Evolutionary conservation across 2,113 vertebrate species (phyloP), one percentile per base, ranked within the genome.

Genomic region (Pica pica): DNA sequence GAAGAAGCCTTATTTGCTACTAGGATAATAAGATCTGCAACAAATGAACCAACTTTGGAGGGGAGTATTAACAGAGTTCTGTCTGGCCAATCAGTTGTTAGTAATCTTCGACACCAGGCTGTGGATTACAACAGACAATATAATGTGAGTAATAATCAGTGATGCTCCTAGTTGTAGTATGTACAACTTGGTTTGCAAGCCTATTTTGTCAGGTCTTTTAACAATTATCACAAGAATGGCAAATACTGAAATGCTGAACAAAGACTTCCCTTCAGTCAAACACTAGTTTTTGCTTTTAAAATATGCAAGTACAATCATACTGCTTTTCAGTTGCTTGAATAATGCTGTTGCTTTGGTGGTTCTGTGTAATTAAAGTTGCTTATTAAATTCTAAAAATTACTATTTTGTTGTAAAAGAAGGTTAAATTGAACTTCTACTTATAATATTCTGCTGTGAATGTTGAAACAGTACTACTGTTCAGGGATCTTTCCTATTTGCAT

Each of bases 1-100:
- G 95, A 96, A 98, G 98, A 97, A 67, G 87, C 85, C 33, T 97
- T 98, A 46, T 97, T 97, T 93, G 83, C 93, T 95, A 98, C 98
- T 73, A 98, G 96, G 80, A 77, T 97, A 79, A 97, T 98, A 89
- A 97, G 92, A 89, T 92, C 98, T 95, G 94, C 97, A 93, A 73
- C 93, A 69, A 74, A 44, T 64, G 95, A 96, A 85, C 46, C 79
- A 69, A 8, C 57, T 90, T 75, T 37, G 13, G 88, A 90, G 89
- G 92, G 44, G 67, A 88, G 42, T 69, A 60, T 61, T 82, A 90
- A 46, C 50, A 75, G 69, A 79, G 30, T 57, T 92, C 19, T 47
- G 46, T 96, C 98, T 59, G 95, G 97, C 79, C 98, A 98, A 49
- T 95, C 98, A 67, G 93, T 97, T 53, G 94, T 97, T 95, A 50